Percentiles rank a stretch among this genome's conserved stretches.
These are phyloP conservation scores for Lithobates pipiens DNA, from an alignment of 2,797 vertebrate genomes.

Conservation along the genomic window DNA sequence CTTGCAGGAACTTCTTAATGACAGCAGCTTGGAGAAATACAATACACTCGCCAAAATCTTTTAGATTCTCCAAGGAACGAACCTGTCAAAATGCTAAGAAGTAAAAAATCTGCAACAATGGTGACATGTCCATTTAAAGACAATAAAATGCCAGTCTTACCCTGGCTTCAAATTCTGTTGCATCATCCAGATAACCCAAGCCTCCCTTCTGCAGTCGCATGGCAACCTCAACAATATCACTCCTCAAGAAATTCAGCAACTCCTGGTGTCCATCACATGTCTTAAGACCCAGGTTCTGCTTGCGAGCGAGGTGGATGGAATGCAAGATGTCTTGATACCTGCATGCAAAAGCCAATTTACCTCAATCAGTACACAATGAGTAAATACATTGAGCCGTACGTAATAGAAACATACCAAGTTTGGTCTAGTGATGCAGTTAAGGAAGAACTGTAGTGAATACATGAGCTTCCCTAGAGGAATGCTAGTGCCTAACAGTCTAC, in stretches of 20 bases:
- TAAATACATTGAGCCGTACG: no score
- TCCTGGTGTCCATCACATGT: conserved; percentile 89
- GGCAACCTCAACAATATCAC: conserved; percentile 92
- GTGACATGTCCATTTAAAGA: no score
- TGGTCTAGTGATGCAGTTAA: no score
- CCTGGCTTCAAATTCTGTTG: conserved; percentile 81
- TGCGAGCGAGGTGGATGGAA: conserved; percentile 90
- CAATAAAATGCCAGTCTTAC: conserved; percentile 66
- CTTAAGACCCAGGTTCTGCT: conserved; percentile 85
- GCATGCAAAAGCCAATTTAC: conserved; percentile 16
- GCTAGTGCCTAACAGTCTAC: no score
- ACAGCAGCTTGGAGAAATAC: conserved; percentile 92
- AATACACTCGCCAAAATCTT: conserved; percentile 93
- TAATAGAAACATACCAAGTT: no score
- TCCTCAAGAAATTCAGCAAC: conserved; percentile 89
- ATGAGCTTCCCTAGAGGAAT: no score
- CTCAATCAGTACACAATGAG: background rate
- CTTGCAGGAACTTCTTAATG: conserved; percentile 98
- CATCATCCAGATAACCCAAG: conserved; percentile 90
- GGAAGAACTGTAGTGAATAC: no score
- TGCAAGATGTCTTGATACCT: conserved; percentile 94
- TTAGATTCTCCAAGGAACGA: conserved; percentile 84
- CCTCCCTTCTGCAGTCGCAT: conserved; percentile 94
- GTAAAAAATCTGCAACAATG: no score
- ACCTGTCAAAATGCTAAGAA: conserved; percentile 75